A percentile compares a stretch with the other conserved stretches of the same genome.
Conservation (phyloP, 2,797 vertebrate genomes). For the Masticophis lateralis region DNA sequence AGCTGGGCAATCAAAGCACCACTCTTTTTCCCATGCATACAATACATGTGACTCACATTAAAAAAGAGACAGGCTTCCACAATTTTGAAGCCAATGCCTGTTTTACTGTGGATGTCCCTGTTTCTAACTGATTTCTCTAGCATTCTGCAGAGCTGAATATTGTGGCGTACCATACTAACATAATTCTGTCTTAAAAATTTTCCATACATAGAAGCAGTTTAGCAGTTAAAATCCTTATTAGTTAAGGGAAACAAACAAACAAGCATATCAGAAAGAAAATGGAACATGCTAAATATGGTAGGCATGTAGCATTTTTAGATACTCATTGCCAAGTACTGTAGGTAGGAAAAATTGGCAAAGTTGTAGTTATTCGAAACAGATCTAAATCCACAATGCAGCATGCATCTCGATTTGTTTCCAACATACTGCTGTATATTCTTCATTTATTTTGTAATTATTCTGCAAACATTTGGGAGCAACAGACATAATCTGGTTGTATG, state of each 20-base stretch:
- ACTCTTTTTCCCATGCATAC: neutral
- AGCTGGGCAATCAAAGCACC: neutral
- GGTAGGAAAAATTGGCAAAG: neutral
- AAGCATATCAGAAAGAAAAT: neutral
- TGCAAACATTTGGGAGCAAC: neutral
- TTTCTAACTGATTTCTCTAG: neutral
- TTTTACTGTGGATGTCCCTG: neutral
- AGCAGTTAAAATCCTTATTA: neutral
- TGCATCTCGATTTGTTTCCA: neutral
- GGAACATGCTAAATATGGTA: neutral
- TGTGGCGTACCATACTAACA: neutral
- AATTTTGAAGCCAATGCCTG: neutral
- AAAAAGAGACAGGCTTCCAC: neutral
- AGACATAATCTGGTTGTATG: fast-evolving
- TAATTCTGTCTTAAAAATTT: neutral
- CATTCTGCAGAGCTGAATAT: neutral
- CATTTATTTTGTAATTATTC: fast-evolving
- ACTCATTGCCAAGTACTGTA: neutral
- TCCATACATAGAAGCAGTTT: neutral
- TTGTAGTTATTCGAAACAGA: neutral
- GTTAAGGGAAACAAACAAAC: neutral
- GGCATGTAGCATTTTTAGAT: neutral
- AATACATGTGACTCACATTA: neutral
- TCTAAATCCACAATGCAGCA: neutral
- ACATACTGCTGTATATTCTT: neutral